These are phyloP conservation scores for Trigoniulus corallinus DNA, from an alignment of 1,140 invertebrate species.

Conservation along the genomic window DNA sequence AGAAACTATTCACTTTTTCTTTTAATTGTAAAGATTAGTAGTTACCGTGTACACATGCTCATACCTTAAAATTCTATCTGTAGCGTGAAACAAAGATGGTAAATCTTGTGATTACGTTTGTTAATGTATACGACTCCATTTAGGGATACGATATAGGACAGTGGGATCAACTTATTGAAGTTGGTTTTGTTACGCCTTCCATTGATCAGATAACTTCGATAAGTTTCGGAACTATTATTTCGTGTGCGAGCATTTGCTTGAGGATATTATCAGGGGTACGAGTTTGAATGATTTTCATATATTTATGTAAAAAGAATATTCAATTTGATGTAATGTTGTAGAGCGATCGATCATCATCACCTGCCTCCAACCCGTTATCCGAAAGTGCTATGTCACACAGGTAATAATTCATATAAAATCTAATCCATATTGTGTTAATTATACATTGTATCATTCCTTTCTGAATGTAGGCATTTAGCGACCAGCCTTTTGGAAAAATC, in stretches of 20 bases:
- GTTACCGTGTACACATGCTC: too few species aligned
- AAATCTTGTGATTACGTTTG: too few species aligned
- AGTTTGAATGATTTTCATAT: neutral
- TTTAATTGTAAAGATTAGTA: neutral
- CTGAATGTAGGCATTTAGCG: neutral
- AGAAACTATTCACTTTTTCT: neutral
- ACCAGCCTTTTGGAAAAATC: neutral
- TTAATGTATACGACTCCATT: too few species aligned
- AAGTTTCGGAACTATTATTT: slow-evolving; percentile 23
- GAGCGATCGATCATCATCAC: neutral
- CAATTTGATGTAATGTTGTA: neutral
- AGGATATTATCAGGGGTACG: slow-evolving; percentile 19
- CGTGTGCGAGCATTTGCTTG: slow-evolving; percentile 22
- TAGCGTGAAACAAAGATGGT: too few species aligned
- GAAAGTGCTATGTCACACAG: neutral
- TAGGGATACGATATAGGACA: neutral
- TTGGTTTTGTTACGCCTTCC: slow-evolving; percentile 23
- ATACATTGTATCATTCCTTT: neutral
- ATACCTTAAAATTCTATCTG: too few species aligned
- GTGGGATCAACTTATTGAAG: slow-evolving; percentile 18
- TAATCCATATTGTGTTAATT: too few species aligned
- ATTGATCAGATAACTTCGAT: slow-evolving; percentile 19
- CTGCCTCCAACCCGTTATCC: neutral
- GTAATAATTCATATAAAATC: too few species aligned
- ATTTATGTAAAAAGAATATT: neutral